Percentiles rank a stretch among this genome's conserved stretches.
Evolutionary conservation across 2,888 invertebrate species (phyloP).

Genomic region (Nysson spinosus): DNA sequence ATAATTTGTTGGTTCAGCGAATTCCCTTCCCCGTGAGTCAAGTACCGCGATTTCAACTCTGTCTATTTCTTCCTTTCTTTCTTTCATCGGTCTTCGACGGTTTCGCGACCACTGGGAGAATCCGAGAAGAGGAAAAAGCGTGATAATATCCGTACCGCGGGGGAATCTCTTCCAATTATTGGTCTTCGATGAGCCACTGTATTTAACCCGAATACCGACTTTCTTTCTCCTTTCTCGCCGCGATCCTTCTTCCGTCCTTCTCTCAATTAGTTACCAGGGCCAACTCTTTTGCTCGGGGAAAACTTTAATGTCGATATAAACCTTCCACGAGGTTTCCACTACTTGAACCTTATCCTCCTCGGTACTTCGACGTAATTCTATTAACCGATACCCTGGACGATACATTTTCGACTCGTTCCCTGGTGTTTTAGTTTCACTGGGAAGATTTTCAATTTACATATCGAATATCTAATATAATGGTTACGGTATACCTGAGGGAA

Average conservation of each 20-base stretch:
- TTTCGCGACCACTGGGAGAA: slow-evolving; percentile 20
- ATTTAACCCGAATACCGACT: slow-evolving; percentile 40
- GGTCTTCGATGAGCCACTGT: slow-evolving; percentile 41
- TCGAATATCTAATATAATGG: no score
- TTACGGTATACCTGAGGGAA: no score
- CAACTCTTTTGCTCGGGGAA: neutral
- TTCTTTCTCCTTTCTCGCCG: neutral
- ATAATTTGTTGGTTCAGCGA: slow-evolving; percentile 61
- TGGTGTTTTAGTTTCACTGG: no score
- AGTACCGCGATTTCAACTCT: slow-evolving; percentile 38
- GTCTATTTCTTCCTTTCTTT: slow-evolving; percentile 1
- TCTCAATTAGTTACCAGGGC: slow-evolving; percentile 22
- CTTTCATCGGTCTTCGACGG: slow-evolving; percentile 8
- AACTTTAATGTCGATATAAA: neutral
- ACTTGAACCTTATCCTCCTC: no score
- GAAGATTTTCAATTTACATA: no score
- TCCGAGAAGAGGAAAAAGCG: slow-evolving; percentile 1
- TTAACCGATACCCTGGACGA: no score
- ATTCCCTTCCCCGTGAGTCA: slow-evolving; percentile 31
- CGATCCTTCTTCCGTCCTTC: slow-evolving; percentile 11
- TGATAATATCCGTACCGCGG: slow-evolving; percentile 39
- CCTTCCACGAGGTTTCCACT: no score
- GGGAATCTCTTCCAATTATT: slow-evolving; percentile 52
- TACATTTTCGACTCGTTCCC: no score
- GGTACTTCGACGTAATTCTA: no score